A percentile compares a stretch with the other conserved stretches of the same genome.
Evolutionary conservation across 2,888 invertebrate species (phyloP).

Genomic region (Archaeoteleia sp.): DNA sequence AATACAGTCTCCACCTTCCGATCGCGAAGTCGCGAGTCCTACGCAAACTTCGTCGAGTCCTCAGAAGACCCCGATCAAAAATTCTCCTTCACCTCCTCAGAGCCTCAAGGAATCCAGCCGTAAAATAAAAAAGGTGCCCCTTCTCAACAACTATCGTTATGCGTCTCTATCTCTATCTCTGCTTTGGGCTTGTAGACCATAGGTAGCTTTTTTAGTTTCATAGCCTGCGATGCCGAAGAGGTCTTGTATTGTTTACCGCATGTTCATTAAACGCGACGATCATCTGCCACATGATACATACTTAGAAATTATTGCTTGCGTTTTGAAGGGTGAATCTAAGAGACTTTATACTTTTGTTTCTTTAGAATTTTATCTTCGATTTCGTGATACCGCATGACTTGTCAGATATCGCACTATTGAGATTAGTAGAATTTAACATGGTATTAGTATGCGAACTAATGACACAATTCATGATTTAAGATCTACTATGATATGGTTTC

Average conservation of each 20-base stretch:
- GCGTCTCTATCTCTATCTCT: conserved; percentile 24
- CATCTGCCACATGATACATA: neutral
- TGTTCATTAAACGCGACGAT: conserved; percentile 27
- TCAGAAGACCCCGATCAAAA: conserved; percentile 73
- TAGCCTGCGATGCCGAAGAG: conserved; percentile 39
- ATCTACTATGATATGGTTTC: no score
- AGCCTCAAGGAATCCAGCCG: conserved; percentile 74
- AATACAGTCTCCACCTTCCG: conserved; percentile 67
- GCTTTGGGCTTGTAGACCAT: conserved; percentile 46
- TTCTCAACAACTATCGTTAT: conserved; percentile 46
- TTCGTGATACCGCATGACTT: conserved; percentile 13
- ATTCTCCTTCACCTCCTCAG: conserved; percentile 73
- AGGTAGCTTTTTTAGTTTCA: conserved; percentile 36
- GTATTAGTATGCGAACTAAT: no score
- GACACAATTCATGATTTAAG: no score
- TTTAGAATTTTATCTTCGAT: conserved; percentile 1
- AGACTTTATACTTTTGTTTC: neutral
- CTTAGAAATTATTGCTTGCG: neutral
- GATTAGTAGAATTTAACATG: no score
- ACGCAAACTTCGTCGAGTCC: conserved; percentile 69
- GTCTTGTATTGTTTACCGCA: conserved; percentile 23
- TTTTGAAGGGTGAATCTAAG: neutral
- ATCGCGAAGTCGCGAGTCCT: conserved; percentile 68
- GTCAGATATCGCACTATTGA: no score
- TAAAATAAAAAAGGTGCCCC: conserved; percentile 75